These are phyloP conservation scores for Apamea sordens DNA, from an alignment of 2,888 invertebrate genomes.

Conservation along the genomic window DNA sequence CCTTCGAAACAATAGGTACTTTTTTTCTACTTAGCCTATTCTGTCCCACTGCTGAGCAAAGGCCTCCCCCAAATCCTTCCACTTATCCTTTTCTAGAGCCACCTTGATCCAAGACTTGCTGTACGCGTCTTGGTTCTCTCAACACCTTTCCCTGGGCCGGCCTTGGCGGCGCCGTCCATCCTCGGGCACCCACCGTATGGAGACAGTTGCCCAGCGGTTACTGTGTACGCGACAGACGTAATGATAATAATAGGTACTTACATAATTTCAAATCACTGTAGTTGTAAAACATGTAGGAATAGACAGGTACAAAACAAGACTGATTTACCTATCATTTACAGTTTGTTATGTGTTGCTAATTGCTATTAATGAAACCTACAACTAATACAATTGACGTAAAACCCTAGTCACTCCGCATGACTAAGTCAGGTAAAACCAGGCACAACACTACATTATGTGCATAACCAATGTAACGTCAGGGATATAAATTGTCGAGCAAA, in stretches of 20 bases:
- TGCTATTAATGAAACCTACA: background rate
- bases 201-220: background rate
- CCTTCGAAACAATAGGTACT: background rate
- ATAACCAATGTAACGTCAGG: constrained; percentile 30
- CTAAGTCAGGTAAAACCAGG: constrained; percentile 23
- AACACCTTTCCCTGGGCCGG: background rate
- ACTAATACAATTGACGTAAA: constrained; percentile 20
- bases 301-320: background rate
- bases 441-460: background rate
- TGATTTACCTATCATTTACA: background rate
- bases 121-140: background rate
- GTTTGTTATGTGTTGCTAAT: background rate
- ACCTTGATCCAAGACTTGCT: background rate
- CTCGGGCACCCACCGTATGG: background rate
- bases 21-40: too few relatives aligned
- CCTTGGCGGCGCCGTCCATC: background rate
- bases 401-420: constrained; percentile 10
- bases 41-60: too few relatives aligned
- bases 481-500: background rate
- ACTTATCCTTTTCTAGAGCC: too few relatives aligned
- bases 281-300: background rate
- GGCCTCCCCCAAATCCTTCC: background rate
- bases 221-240: background rate
- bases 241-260: background rate
- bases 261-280: background rate